Evolutionary conservation across 2,113 vertebrate genomes (phyloP).

Genomic region (Manacus vitellinus): DNA sequence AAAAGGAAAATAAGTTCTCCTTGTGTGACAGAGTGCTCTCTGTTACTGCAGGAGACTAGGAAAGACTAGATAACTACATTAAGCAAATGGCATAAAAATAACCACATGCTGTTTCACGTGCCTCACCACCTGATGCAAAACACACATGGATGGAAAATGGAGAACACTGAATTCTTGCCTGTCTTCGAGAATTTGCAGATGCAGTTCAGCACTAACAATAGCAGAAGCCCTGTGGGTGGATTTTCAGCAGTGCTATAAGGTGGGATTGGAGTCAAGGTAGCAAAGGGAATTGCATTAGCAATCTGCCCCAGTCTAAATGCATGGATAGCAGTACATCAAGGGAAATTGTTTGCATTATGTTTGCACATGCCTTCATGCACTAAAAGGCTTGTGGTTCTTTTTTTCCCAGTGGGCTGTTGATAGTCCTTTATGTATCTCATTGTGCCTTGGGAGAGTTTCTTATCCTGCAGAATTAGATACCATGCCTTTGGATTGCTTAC

Average conservation of each 20-base stretch:
- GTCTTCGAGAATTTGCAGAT: background rate
- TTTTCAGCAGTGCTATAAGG: background rate
- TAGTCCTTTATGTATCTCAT: background rate
- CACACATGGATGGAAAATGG: background rate
- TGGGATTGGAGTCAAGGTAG: background rate
- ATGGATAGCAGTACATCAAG: background rate
- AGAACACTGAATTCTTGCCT: background rate
- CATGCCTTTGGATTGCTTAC: background rate
- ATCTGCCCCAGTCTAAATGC: background rate
- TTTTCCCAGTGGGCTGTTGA: background rate
- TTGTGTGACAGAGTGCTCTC: background rate
- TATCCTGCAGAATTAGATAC: background rate
- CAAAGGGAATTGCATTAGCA: background rate
- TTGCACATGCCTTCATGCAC: background rate
- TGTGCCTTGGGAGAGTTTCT: background rate
- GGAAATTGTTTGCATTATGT: background rate
- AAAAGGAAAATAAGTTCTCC: background rate
- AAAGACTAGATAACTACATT: background rate
- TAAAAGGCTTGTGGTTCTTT: background rate
- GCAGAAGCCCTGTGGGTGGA: background rate
- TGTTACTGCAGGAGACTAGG: background rate
- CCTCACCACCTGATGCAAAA: background rate
- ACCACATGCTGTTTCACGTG: background rate
- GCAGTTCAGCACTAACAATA: background rate
- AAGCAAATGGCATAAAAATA: constrained; percentile 1